Percentiles rank a stretch among this genome's conserved stretches.
Evolutionary conservation across 2,888 invertebrate genomes (phyloP).

Genomic region (Hedya salicella): DNA sequence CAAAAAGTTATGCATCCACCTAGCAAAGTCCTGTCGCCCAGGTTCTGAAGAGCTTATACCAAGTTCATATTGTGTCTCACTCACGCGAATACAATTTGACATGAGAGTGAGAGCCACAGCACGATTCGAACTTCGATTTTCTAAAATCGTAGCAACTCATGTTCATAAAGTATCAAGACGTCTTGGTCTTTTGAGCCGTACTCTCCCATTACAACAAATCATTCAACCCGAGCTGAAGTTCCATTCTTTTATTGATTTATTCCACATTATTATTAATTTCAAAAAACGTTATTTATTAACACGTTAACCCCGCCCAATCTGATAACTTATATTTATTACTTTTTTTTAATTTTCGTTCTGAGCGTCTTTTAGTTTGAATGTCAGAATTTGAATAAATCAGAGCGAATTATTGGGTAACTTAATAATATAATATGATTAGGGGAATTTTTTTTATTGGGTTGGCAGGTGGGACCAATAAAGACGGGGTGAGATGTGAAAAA

Average conservation of each 20-base stretch:
- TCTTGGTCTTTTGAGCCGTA: constrained; percentile 57
- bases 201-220: constrained; percentile 83
- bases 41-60: too few relatives aligned
- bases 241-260: constrained; percentile 84
- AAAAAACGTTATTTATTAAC: constrained; percentile 74
- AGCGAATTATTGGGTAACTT: constrained; percentile 37
- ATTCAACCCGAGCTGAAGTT: constrained; percentile 79
- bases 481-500: not conserved
- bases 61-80: too few relatives aligned
- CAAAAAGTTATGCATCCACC: too few relatives aligned
- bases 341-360: constrained; percentile 62
- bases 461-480: not conserved
- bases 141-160: too few relatives aligned
- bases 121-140: too few relatives aligned
- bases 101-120: too few relatives aligned
- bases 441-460: not conserved
- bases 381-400: constrained; percentile 52
- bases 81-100: too few relatives aligned
- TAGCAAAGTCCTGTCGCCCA: too few relatives aligned
- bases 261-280: constrained; percentile 82
- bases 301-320: constrained; percentile 76
- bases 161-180: constrained; percentile 64
- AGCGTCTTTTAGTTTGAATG: constrained; percentile 47
- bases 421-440: constrained; percentile 29
- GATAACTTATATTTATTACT: constrained; percentile 74